Evolutionary conservation across 2,888 invertebrate genomes (phyloP).

Genomic region (Myathropa florea): DNA sequence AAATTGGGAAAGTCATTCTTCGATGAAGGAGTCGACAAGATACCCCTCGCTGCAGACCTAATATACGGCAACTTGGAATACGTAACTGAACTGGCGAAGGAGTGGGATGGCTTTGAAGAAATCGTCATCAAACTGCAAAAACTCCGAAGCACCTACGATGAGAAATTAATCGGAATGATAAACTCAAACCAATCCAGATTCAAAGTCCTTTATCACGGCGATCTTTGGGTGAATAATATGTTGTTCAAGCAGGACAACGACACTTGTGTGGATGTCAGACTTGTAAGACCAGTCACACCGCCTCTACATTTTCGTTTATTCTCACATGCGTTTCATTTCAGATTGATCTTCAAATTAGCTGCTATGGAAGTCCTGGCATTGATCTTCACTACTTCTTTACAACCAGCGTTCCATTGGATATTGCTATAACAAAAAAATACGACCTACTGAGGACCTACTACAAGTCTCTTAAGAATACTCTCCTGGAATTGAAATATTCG

Average conservation of each 20-base stretch:
- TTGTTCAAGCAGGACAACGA: conserved; percentile 76
- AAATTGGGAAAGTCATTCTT: neutral
- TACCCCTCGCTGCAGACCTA: neutral
- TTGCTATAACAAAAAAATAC: neutral
- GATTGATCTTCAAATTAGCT: conserved; percentile 18
- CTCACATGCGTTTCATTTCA: neutral
- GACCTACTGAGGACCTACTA: conserved; percentile 3
- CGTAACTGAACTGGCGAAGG: neutral
- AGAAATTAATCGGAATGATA: neutral
- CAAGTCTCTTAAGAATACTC: neutral
- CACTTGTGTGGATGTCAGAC: conserved; percentile 51
- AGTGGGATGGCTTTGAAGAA: conserved; percentile 5
- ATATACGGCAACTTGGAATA: neutral
- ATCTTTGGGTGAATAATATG: conserved; percentile 81
- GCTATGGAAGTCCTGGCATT: neutral
- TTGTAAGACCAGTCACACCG: neutral
- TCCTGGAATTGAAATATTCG: neutral
- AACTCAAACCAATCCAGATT: neutral
- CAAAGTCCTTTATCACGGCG: conserved; percentile 80
- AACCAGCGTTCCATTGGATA: neutral
- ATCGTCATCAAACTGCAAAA: neutral
- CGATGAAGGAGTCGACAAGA: neutral
- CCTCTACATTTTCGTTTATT: neutral
- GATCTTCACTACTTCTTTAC: conserved; percentile 10
- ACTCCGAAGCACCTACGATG: neutral